These are phyloP conservation scores for Aphis craccivora DNA, from an alignment of 1,140 invertebrate genomes.

Conservation along the genomic window DNA sequence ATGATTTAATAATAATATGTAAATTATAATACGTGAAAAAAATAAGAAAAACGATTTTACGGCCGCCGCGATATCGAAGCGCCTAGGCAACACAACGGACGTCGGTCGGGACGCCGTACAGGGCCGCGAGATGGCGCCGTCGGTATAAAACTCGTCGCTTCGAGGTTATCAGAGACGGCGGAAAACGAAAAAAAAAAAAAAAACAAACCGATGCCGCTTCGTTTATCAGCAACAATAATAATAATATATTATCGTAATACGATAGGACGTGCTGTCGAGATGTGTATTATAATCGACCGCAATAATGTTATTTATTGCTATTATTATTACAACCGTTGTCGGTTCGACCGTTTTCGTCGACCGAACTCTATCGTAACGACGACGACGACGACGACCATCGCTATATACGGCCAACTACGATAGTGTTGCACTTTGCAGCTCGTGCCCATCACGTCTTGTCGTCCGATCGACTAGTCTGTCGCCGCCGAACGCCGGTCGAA, in stretches of 20 bases:
- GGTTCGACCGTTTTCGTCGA: neutral
- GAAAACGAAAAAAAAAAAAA: neutral
- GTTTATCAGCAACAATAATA: neutral
- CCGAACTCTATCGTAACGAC: no score
- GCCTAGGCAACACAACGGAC: neutral
- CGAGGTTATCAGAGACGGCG: neutral
- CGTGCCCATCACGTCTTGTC: no score
- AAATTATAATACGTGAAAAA: neutral
- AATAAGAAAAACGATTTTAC: neutral
- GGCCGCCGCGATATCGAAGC: neutral
- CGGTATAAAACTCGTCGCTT: neutral
- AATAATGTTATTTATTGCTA: conserved; percentile 1
- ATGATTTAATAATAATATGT: neutral
- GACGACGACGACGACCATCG: neutral
- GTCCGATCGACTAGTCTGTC: no score
- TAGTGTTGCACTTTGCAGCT: neutral
- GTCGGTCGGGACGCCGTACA: neutral
- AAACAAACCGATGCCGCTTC: neutral
- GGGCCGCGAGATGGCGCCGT: neutral
- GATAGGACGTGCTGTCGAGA: neutral
- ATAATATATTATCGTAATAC: neutral
- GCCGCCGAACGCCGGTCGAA: neutral
- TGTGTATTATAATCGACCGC: no score
- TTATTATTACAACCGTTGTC: neutral
- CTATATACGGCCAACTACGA: neutral